Evolutionary conservation across 92 coral and sea anemone genomes (phyloP), one percentile per base, ranked within the genome.

Genomic region (Parazoanthus atlanticus): DNA sequence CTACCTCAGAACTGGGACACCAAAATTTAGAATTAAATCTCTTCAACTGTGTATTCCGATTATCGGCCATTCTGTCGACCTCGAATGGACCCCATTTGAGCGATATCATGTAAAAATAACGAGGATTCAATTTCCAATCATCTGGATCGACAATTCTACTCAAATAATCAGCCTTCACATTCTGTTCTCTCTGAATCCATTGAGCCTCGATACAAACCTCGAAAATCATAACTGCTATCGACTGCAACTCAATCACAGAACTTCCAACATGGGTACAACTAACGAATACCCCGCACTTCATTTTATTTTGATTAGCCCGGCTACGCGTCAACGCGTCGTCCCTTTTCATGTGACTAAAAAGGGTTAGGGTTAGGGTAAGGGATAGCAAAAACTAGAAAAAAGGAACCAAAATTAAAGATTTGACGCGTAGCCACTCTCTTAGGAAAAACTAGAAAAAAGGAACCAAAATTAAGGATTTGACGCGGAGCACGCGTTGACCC

Each of bases 101-200:
- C 21, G 90, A 81, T 40, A 40, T 40, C 43, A 40, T 40, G 43
- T 40, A 40, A 40, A 40, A 40, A 40, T 40, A 2, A 40, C 43
- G 43, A 4, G 43, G 6, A 40, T 1, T 40, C 43, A 40, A 40
- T 40, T 3, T 33, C 95, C 91, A 93, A 26, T 93, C 93, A 76
- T 93, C 95, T 7, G 0, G 43, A 40, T 40, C 6, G 6, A 40
- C 43, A 40, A 40, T 40, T 40, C 43, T 40, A 40, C 43, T 40
- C 56, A 91, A 43, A 49, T 89, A 90, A 40, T 92, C 94, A 4
- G 94, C 94, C 34, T 69, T 41, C 30, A n/a, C 83, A 72, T 83
- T 89, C 41, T 82, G 58, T 1, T 29, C 49, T 49, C 88, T 72
- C 56, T 70, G 88, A 38, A 89, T 74, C 91, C 89, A 89, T 64